phyloP scores from a whole-genome alignment of 2,797 vertebrate genomes.

The Halcyon badia region DNA sequence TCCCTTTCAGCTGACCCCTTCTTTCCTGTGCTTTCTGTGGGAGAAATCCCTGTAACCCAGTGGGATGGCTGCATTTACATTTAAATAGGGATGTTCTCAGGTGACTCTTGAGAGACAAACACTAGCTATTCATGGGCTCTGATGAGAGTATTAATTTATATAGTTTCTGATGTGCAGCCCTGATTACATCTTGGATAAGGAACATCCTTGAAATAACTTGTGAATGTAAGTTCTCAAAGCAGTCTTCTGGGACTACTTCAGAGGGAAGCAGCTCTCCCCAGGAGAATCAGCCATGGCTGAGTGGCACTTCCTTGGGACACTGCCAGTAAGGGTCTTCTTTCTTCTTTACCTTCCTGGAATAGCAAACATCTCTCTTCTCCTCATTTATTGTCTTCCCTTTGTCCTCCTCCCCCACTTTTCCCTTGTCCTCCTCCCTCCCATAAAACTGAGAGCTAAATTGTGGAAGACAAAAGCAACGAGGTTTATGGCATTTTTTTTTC shows the following conservation, averaged over 20 bases:
- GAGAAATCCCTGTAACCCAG: background rate
- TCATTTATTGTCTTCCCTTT: background rate
- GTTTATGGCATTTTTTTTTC: background rate
- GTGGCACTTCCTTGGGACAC: conserved; percentile 12
- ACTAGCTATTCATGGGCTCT: conserved; percentile 16
- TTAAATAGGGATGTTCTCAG: conserved; percentile 60
- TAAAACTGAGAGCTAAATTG: background rate
- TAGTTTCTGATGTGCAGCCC: conserved; percentile 23
- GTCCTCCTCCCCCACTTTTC: accelerated
- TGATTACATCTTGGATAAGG: conserved; percentile 41
- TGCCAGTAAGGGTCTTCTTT: background rate
- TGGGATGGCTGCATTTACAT: conserved; percentile 64
- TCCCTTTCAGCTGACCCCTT: conserved; percentile 12
- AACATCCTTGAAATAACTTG: conserved; percentile 43
- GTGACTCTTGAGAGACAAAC: background rate
- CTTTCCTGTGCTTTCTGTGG: background rate
- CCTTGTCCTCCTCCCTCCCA: background rate
- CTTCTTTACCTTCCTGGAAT: background rate
- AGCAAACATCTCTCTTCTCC: background rate
- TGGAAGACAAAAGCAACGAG: background rate
- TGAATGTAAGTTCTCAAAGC: conserved; percentile 6
- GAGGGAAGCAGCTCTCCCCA: background rate
- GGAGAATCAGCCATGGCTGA: background rate
- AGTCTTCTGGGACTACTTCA: background rate
- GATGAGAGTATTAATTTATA: conserved; percentile 65